Evolutionary conservation across 2,888 invertebrate genomes (phyloP).

Genomic region (Synergus gifuensis): DNA sequence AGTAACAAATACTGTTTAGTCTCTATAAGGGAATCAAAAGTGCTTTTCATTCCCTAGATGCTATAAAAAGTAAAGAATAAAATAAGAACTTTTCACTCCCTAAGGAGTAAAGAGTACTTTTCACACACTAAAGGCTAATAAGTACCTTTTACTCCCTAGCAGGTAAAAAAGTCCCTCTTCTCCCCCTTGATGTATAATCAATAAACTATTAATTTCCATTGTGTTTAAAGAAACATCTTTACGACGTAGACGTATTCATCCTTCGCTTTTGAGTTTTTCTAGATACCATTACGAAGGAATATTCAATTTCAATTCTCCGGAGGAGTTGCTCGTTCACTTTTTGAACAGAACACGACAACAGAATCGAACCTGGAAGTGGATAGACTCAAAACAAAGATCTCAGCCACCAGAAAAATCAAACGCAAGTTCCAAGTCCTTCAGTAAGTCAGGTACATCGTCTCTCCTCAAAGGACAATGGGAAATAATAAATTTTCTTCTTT

Average conservation of each 20-base stretch:
- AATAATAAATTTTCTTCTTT: not conserved
- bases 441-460: slow-evolving; percentile 28
- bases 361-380: slow-evolving; percentile 91
- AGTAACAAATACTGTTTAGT: too few relatives aligned
- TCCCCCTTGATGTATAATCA: too few relatives aligned
- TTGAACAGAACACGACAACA: slow-evolving; percentile 87
- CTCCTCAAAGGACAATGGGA: not conserved
- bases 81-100: too few relatives aligned
- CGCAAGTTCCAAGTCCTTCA: slow-evolving; percentile 74
- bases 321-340: slow-evolving; percentile 89
- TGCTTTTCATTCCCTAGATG: too few relatives aligned
- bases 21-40: too few relatives aligned
- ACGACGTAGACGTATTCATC: slow-evolving; percentile 8
- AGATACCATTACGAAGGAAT: slow-evolving; percentile 89
- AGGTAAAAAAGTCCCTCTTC: too few relatives aligned
- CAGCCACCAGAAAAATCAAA: slow-evolving; percentile 83
- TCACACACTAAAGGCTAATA: too few relatives aligned
- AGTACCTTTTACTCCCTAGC: too few relatives aligned
- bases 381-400: slow-evolving; percentile 80
- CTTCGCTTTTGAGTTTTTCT: slow-evolving; percentile 37
- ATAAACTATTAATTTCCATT: not conserved
- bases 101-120: too few relatives aligned
- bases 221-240: not conserved
- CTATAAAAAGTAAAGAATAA: too few relatives aligned
- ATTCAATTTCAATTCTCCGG: slow-evolving; percentile 85